Percentiles rank a stretch among this genome's conserved stretches.
Conservation (phyloP, 2,888 invertebrate species). For the Agrochola lota region DNA sequence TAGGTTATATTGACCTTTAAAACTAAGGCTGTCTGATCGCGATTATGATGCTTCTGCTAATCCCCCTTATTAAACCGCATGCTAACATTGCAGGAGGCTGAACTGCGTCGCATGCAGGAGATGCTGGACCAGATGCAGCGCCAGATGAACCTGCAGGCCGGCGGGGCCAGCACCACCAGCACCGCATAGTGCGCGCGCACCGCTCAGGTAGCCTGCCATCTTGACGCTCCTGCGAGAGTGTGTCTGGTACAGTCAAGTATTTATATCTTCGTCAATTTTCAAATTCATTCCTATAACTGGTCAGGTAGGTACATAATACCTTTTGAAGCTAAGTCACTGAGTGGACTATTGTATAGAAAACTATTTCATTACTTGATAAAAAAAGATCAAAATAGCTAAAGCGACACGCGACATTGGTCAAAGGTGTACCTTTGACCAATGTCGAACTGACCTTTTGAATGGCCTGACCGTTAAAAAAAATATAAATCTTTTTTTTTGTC, state of each 20-base stretch:
- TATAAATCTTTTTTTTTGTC: neutral
- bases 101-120: conserved; percentile 98
- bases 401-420: neutral
- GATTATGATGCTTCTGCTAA: neutral
- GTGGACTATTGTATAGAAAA: neutral
- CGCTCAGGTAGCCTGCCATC: conserved; percentile 76
- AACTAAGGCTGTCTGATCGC: neutral
- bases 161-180: conserved; percentile 76
- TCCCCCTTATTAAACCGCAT: neutral
- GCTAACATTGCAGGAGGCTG: conserved; percentile 92
- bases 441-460: neutral
- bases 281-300: neutral
- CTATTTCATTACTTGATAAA: no score
- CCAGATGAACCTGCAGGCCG: conserved; percentile 94
- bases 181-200: conserved; percentile 83
- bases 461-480: neutral
- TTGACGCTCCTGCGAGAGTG: neutral
- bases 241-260: neutral
- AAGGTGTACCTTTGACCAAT: neutral
- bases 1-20: neutral
- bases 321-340: no score
- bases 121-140: conserved; percentile 99
- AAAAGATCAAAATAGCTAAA: no score
- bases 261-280: neutral
- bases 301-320: neutral